Conservation (phyloP, 2,113 vertebrate species). For the Motacilla alba region DNA sequence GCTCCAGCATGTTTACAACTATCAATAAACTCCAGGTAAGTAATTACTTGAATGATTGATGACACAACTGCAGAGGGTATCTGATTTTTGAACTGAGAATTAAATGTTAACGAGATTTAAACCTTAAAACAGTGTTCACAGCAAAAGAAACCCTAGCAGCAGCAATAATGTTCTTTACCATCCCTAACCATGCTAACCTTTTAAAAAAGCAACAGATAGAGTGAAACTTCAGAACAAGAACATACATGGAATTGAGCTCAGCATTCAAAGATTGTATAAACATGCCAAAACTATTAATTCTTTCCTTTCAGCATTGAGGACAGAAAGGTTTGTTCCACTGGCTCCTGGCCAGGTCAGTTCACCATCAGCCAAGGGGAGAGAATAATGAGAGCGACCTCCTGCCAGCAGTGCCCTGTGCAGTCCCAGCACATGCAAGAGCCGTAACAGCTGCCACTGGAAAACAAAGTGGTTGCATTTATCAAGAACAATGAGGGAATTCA, state of each 20-base stretch:
- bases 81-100: background rate
- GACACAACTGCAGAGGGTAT: background rate
- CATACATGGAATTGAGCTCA: background rate
- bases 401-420: background rate
- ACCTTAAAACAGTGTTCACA: background rate
- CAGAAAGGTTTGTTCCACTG: conserved; percentile 35
- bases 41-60: background rate
- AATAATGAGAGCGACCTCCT: background rate
- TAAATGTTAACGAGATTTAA: background rate
- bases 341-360: background rate
- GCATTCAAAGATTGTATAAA: background rate
- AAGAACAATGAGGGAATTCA: conserved; percentile 15
- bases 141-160: background rate
- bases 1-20: background rate
- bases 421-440: background rate
- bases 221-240: background rate
- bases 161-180: background rate
- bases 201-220: background rate
- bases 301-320: background rate
- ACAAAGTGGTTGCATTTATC: background rate
- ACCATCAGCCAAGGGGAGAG: background rate
- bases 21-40: background rate
- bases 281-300: background rate
- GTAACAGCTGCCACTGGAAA: conserved; percentile 38
- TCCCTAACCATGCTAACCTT: background rate